These are phyloP conservation scores for Chrysolina americana DNA, from an alignment of 2,888 invertebrate genomes.

Conservation along the genomic window DNA sequence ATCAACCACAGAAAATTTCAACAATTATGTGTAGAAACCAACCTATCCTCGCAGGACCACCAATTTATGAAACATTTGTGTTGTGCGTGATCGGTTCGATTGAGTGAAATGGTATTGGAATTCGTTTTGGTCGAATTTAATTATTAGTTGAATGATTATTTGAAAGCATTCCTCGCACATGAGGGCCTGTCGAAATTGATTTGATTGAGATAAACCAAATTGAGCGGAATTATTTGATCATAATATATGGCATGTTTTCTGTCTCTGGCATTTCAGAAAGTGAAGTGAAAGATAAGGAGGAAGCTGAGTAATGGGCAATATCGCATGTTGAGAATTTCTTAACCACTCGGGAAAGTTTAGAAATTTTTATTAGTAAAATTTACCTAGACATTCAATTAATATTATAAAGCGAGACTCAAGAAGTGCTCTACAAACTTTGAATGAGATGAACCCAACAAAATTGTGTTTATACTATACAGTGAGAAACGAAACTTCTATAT, in stretches of 20 bases:
- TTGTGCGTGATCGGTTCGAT: not conserved
- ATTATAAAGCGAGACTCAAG: not conserved
- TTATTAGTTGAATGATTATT: not conserved
- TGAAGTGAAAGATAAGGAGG: too few species aligned
- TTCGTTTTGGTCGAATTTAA: not conserved
- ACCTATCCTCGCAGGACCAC: not conserved
- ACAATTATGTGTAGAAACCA: too few species aligned
- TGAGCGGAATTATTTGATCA: not conserved
- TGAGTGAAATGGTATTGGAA: not conserved
- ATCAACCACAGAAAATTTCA: too few species aligned
- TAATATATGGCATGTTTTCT: not conserved
- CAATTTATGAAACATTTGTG: not conserved
- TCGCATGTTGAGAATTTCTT: too few species aligned
- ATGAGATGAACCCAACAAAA: too few species aligned
- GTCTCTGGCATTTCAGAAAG: not conserved
- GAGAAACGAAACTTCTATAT: too few species aligned
- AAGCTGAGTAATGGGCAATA: too few species aligned
- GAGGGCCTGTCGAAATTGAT: not conserved
- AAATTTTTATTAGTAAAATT: too few species aligned
- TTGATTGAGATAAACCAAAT: not conserved
- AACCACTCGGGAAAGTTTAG: too few species aligned
- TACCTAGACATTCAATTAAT: too few species aligned
- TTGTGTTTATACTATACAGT: too few species aligned
- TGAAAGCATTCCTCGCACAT: not conserved
- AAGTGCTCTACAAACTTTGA: not conserved